Base-by-base conservation (phyloP, 2,888 invertebrate species). In the Vannuccia rotundouncinata region DNA sequence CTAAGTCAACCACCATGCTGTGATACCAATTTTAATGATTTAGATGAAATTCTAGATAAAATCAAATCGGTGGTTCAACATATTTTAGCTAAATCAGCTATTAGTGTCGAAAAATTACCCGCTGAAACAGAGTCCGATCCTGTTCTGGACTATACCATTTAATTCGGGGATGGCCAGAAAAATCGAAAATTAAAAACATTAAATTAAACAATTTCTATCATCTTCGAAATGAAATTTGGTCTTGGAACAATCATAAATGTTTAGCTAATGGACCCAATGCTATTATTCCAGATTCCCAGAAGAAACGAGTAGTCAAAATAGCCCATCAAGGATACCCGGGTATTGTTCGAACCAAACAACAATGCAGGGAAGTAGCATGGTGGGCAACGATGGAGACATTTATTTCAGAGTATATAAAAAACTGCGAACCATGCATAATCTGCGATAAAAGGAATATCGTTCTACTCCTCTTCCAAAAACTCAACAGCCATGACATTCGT, bases 311-410 rank as follows among this genome's bases (percentile, higher is more conserved):
- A 17, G 31, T 78, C 1, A 1, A 78, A 28, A 27, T 78, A 25
- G 79, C 79, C 25, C 79, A 78, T 59, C 30, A 25, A 59, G 29
- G 78, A 30, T 77, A 78, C 76, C 79, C 29, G n/a, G 79, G 79
- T 1, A 25, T 78, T 25, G 76, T 59, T 30, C 31, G 78, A 27
- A 78, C 76, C 25, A 22, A 78, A 77, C 59, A 77, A 77, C 59
- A 77, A 59, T 76, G 59, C 28, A 31, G 78, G 76, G 76, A 78
- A 27, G 5, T 30, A 29, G 59, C 30, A 59, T 78, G 79, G 79
- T 78, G 79, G 78, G 78, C 79, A 10, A 28, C 29, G n/a, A 78
- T 78, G 74, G 79, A 78, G 17, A 59, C 31, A 77, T 59, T 31
- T 76, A 77, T 78, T 10, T n/a, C 31, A 76, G 73, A 74, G 5